These are phyloP conservation scores for Melieria crassipennis DNA, from an alignment of 2,888 invertebrate genomes.

Conservation along the genomic window DNA sequence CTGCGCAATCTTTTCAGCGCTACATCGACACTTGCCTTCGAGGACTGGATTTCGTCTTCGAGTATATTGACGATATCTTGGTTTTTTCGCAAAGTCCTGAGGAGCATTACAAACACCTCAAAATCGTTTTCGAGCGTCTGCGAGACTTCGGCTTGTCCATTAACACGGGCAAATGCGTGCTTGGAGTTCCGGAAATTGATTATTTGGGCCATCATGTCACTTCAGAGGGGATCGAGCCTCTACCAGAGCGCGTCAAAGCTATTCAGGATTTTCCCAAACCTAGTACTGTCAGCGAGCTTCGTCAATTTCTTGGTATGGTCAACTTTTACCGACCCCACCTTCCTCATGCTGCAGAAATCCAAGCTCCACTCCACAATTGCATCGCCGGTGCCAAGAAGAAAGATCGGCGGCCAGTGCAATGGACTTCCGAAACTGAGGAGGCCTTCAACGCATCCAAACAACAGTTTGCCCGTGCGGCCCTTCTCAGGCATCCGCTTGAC, in stretches of 20 bases:
- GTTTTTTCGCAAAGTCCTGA: not conserved
- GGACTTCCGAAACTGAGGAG: not conserved
- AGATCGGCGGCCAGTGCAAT: not conserved
- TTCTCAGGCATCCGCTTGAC: not conserved
- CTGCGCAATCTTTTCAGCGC: constrained; percentile 10
- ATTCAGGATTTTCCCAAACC: not conserved
- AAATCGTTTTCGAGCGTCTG: not conserved
- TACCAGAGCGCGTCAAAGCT: constrained; percentile 4
- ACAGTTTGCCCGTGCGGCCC: constrained; percentile 2
- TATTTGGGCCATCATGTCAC: constrained; percentile 6
- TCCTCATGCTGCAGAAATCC: not conserved
- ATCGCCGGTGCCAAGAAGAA: constrained; percentile 2
- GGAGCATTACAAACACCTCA: not conserved
- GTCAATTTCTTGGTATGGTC: constrained; percentile 19
- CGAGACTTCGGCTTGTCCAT: constrained; percentile 2
- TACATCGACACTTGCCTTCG: not conserved
- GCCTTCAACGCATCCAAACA: not conserved
- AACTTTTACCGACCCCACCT: constrained; percentile 22
- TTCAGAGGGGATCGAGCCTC: not conserved
- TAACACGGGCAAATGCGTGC: not conserved
- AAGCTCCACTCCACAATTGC: not conserved
- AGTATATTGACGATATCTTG: not conserved
- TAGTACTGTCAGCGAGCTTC: not conserved
- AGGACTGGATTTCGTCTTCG: constrained; percentile 6
- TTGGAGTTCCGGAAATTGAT: not conserved